A percentile compares a stretch with the other conserved stretches of the same genome.
These are phyloP conservation scores for Aplochiton taeniatus DNA, from an alignment of 2,797 vertebrate genomes.

Conservation along the genomic window DNA sequence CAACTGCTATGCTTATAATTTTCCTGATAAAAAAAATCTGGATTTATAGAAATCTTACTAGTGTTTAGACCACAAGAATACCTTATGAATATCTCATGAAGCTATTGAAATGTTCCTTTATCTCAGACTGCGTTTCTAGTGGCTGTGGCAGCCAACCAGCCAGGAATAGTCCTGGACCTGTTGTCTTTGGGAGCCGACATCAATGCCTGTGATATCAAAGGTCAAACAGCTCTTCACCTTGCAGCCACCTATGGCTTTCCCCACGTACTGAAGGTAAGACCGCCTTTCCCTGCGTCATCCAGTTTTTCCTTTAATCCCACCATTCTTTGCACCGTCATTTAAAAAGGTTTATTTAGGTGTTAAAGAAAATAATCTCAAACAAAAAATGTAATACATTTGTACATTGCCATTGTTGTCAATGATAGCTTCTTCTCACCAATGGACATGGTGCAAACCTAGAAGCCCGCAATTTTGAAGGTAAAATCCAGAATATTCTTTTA, in stretches of 20 bases:
- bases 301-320: not conserved
- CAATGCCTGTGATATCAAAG: conserved; percentile 83
- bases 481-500: not conserved
- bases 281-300: not conserved
- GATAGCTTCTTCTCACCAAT: conserved; percentile 67
- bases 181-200: conserved; percentile 82
- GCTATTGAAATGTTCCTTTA: not conserved
- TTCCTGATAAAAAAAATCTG: not conserved
- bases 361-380: too few species aligned
- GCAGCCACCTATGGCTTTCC: conserved; percentile 85
- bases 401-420: not conserved
- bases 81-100: too few species aligned
- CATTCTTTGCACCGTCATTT: too few species aligned
- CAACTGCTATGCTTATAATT: not conserved
- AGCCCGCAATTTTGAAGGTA: conserved; percentile 89
- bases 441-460: conserved; percentile 75
- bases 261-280: conserved; percentile 79
- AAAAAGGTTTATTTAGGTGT: too few species aligned
- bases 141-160: conserved; percentile 86
- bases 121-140: conserved; percentile 87
- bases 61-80: not conserved
- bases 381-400: too few species aligned
- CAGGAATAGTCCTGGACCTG: conserved; percentile 85
- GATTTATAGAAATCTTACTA: not conserved
- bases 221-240: conserved; percentile 86